Base-by-base conservation (phyloP, 2,797 vertebrate species). In the Acanthurus leucopareius region DNA sequence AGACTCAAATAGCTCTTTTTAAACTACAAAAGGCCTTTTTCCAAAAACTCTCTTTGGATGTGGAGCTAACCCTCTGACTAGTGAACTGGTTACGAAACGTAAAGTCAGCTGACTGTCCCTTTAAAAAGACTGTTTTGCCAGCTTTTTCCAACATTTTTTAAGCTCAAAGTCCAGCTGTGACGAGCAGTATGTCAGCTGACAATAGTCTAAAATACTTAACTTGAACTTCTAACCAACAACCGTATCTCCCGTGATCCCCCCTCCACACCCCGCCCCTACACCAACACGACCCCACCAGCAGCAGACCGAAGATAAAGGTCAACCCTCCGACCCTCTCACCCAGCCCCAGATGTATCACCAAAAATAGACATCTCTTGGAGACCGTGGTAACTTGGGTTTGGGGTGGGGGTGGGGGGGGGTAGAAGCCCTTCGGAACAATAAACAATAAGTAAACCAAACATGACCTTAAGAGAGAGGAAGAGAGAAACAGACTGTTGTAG, bases 381-480 rank as follows among this genome's bases (percentile, higher is more conserved):
- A 51, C 69, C 45, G 58, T 73, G 71, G 71, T 78, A 78, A 83
- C 80, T 78, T 10, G 22, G 69, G 77, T 81, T 82, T 40, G 44
- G 65, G 32, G 48, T 57, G 56, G 22, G 69, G 77, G 80, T 82
- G 35, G 44, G 65, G 32, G 48, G 59, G 56, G 44, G 2, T 7
- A 53, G 60, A 53, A 51, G 69, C 76, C 75, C 44, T 66, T 66
- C 79, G 80, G 54, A 92, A 89, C 85, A 92, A 92, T 90, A 93
- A 92, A 90, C 90, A 92, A 87, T 88, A 73, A 89, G 67, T 42
- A 88, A 89, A 84, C 9, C 57, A 90, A 90, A 91, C 84, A 86
- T 89, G 86, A 83, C 80, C 76, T 83, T 57, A 75, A 80, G 58
- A 78, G 79, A 77, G 44, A 69, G 74, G 66, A 57, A 76, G 66